These are phyloP conservation scores for Tragelaphus buxtoni DNA, from an alignment of 2,113 vertebrate genomes.

Conservation along the genomic window DNA sequence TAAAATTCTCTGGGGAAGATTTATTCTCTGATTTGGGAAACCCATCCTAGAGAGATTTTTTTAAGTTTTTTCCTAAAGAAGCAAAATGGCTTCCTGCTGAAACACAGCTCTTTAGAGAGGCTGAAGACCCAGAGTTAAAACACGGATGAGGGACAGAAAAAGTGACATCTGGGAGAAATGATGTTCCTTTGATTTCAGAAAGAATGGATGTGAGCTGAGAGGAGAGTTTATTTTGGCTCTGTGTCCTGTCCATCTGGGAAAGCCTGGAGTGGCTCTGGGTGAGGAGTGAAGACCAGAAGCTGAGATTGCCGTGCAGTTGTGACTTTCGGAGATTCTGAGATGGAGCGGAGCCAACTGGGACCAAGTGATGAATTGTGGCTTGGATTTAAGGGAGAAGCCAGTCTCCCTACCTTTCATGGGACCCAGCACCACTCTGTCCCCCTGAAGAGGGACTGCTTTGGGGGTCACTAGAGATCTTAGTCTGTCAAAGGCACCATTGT, in stretches of 20 bases:
- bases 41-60: neutral
- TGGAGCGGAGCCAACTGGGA: neutral
- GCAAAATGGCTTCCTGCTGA: neutral
- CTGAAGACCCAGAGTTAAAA: neutral
- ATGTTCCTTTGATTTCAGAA: neutral
- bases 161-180: neutral
- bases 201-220: neutral
- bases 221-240: neutral
- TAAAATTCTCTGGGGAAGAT: neutral
- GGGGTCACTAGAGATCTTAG: neutral
- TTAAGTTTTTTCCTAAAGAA: neutral
- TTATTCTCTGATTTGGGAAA: neutral
- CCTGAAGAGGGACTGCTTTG: neutral
- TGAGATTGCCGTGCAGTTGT: no score
- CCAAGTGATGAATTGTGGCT: neutral
- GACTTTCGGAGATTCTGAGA: neutral
- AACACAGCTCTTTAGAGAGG: neutral
- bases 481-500: accelerated
- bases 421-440: neutral
- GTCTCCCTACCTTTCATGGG: neutral
- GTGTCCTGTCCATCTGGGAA: neutral
- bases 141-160: neutral
- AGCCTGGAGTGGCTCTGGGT: neutral
- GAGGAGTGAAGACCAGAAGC: neutral
- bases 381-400: neutral